Evolutionary conservation across 2,113 vertebrate genomes (phyloP), one percentile per base, ranked within the genome.

Genomic region (Suricata suricatta): DNA sequence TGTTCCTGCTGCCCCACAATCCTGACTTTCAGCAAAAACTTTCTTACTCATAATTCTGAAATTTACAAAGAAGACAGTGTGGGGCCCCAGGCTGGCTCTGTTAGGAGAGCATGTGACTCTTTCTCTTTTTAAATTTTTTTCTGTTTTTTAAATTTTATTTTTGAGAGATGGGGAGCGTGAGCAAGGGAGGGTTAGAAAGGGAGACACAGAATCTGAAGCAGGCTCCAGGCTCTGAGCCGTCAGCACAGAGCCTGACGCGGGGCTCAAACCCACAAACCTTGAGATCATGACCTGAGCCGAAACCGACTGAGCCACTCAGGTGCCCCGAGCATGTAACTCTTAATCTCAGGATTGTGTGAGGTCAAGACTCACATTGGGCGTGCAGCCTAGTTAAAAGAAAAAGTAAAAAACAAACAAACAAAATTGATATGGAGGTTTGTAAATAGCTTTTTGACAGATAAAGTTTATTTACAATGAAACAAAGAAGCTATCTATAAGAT

Each of bases 1-100:
- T 3, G 13, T n/a, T 11, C 7, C 0, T 7, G 3, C 2, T 21
- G 7, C 29, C 50, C 4, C 15, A 0, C 1, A 19, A 12, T 21
- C 8, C 0, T 38, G 16, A 11, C 66, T 8, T 27, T 19, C 3
- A 23, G 14, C 10, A 31, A 21, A 7, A 14, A 31, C 7, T 33
- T 16, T 4, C 14, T n/a, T 23, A 15, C 11, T 15, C 33, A 54
- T 60, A 35, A 21, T 17, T 66, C 3, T 31, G 7, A 81, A 68
- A 23, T 29, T 35, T 14, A 38, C 27, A 13, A 57, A 71, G 5
- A 83, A 66, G 38, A 74, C 72, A 44, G 5, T 44, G 23, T 41
- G 38, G 38, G 38, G 38, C 13, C 0, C 38, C 12, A 27, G 72
- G 38, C 25, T 76, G 72, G 38, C 72, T 76, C 5, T 8, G 6